Evolutionary conservation across 2,797 vertebrate species (phyloP), one percentile per base, ranked within the genome.

Genomic region (Poecilia picta): DNA sequence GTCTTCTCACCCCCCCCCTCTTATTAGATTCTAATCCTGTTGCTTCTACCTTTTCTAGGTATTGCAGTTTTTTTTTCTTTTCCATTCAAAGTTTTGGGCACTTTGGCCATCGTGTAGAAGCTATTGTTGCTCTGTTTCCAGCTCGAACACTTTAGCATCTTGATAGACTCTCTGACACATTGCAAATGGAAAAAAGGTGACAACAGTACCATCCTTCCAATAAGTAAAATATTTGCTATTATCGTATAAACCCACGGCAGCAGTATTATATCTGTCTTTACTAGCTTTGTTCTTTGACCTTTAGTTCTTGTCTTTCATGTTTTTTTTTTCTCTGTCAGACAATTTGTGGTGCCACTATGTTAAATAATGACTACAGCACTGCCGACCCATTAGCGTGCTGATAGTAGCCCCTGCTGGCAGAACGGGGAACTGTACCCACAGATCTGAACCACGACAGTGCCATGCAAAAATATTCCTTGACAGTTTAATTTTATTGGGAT

Each of bases 341-440:
- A 73, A 57, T 79, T 0, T 75, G 45, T 75, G 70, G 51, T 8
- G 20, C 70, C 28, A 23, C 36, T 73, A 3, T 51, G 12, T 55
- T 45, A 72, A 72, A 72, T 18, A 23, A 47, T 76, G 36, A 33
- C 23, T 57, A 76, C 53, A 76, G 59, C n/a, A 1, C 23, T 31
- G 16, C 28, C 39, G 78, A 33, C 31, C 62, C 39, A 90, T 78
- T 78, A 79, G 84, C 93, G 92, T 81, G 83, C 77, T 89, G 85
- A 93, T 84, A 93, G 84, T 90, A 89, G 79, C 93, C 92, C 92
- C 94, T 94, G 90, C 93, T 93, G 94, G 93, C 81, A 73, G 72
- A 74, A 85, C 12, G 81, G 64, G 89, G 88, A 87, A 92, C 78
- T 72, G 4, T 45, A 76, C 28, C 62, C 28, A 77, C 23, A 1